Percentiles rank a stretch among this genome's conserved stretches.
These are phyloP conservation scores for Lithophane leautieri DNA, from an alignment of 2,888 invertebrate genomes.

Conservation along the genomic window DNA sequence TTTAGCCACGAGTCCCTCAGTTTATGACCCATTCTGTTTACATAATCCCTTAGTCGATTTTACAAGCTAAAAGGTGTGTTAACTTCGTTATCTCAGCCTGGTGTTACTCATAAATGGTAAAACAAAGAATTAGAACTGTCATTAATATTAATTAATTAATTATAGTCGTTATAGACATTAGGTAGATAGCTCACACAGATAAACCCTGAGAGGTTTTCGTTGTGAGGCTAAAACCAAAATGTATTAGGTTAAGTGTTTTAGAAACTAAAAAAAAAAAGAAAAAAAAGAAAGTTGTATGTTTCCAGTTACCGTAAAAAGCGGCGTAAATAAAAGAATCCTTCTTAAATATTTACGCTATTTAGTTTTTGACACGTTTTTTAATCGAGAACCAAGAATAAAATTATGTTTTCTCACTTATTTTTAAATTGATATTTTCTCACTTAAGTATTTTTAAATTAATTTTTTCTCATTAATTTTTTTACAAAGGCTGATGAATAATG, in stretches of 20 bases:
- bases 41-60: too few species aligned
- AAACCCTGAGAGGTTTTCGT: too few species aligned
- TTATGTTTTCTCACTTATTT: not conserved
- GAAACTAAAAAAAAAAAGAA: too few species aligned
- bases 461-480: not conserved
- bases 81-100: not conserved
- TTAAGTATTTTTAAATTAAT: too few species aligned
- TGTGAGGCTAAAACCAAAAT: too few species aligned
- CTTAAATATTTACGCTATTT: slow-evolving; percentile 11
- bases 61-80: not conserved
- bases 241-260: too few species aligned
- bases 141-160: slow-evolving; percentile 38
- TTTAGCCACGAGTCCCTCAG: too few species aligned
- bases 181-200: not conserved
- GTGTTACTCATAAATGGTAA: slow-evolving; percentile 23
- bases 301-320: slow-evolving; percentile 22
- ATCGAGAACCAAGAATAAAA: not conserved
- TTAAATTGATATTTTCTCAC: too few species aligned
- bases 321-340: not conserved
- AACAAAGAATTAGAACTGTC: slow-evolving; percentile 13
- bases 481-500: not conserved
- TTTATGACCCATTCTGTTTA: not conserved
- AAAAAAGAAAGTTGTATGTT: too few species aligned
- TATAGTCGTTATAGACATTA: slow-evolving; percentile 11
- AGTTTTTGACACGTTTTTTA: slow-evolving; percentile 6